Conservation (phyloP, 2,888 invertebrate genomes). For the Eristalinus sepulchralis region DNA sequence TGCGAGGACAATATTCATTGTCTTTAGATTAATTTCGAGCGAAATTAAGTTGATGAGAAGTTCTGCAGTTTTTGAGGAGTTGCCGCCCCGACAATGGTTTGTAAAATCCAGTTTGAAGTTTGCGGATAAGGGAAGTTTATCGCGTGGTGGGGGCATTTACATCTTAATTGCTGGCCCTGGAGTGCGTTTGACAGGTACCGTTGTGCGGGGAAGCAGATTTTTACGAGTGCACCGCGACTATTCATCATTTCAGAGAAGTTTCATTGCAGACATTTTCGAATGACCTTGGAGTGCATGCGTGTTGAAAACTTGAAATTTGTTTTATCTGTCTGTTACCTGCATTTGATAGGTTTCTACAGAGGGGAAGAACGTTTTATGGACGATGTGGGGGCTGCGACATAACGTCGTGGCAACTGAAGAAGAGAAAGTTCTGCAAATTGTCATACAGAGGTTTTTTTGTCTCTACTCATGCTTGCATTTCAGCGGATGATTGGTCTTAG, state of each 20-base stretch:
- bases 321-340: not conserved
- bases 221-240: not conserved
- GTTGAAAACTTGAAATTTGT: not conserved
- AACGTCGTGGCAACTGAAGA: no score
- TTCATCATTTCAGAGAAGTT: not conserved
- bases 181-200: not conserved
- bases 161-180: not conserved
- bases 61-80: not conserved
- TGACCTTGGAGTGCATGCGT: not conserved
- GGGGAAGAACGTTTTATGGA: no score
- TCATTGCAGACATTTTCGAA: not conserved
- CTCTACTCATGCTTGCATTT: no score
- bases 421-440: no score
- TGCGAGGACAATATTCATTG: slow-evolving; percentile 33
- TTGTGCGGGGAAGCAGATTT: not conserved
- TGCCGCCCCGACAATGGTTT: not conserved
- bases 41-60: not conserved
- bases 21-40: slow-evolving; percentile 12
- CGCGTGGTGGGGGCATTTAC: not conserved
- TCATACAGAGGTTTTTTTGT: no score
- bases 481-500: no score
- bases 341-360: no score
- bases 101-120: not conserved
- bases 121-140: not conserved
- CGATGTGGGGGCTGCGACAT: no score